Evolutionary conservation across 2,113 vertebrate genomes (phyloP), one percentile per base, ranked within the genome.

Genomic region (Hiodon tergisus): DNA sequence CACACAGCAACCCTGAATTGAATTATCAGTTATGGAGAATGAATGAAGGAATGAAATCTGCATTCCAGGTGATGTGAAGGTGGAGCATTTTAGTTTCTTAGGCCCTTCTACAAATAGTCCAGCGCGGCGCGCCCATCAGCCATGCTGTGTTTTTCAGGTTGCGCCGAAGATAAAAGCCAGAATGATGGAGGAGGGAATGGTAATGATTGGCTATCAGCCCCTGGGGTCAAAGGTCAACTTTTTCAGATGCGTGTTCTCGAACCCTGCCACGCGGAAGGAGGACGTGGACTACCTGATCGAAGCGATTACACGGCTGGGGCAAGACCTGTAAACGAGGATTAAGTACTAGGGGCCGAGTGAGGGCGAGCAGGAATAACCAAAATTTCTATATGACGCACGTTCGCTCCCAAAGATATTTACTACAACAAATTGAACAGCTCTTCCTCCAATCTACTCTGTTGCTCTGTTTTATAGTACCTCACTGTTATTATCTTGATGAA

Each of bases 191-290:
- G 78, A 86, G 67, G 85, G 85, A 47, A 78, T 79, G 6, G 77
- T 68, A 47, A 77, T 90, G 80, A 82, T 91, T 78, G 87, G 84
- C 61, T 90, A 89, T 60, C 84, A 91, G 79, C 85, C 85, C 6
- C 76, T 87, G 2, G 79, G 76, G 53, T 60, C 85, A 6, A 92
- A 90, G 70, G 77, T 77, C 2, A 90, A 83, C 65, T 92, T 91
- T 86, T 92, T 93, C 82, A 71, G 79, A 53, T 87, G 85, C 50
- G 74, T 92, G 69, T 92, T 93, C 78, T 92, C 86, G 5, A 93
- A 89, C 46, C 82, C 86, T 60, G 84, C 87, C 14, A 84, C 84
- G 3, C 85, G 81, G 60, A 85, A 79, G 72, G 65, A 85, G 69
- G 87, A 91, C 71, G 70, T 90, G 53, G 86, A 88, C 79, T 91